Percentiles rank a stretch among this genome's conserved stretches.
These are phyloP conservation scores for Drusus annulatus DNA, from an alignment of 1,140 invertebrate genomes.

Conservation along the genomic window DNA sequence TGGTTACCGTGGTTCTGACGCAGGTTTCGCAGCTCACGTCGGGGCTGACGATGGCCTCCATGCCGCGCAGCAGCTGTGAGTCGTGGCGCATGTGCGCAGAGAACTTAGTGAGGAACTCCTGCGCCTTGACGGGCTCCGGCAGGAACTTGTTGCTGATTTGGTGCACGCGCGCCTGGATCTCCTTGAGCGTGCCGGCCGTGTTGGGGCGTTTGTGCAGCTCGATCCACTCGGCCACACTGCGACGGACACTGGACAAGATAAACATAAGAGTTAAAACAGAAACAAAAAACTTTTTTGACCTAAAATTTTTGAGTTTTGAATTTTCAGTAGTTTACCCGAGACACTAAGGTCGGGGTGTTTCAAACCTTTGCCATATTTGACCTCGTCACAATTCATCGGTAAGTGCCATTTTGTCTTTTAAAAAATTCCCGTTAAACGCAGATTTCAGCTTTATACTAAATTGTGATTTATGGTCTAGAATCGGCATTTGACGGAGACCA, in stretches of 20 bases:
- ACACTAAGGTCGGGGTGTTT: too few species aligned
- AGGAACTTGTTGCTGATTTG: conserved; percentile 78
- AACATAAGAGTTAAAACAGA: not conserved
- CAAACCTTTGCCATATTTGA: too few species aligned
- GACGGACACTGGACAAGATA: conserved; percentile 76
- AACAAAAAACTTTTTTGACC: too few species aligned
- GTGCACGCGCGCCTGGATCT: conserved; percentile 72
- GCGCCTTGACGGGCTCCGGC: conserved; percentile 94
- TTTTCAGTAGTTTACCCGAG: too few species aligned
- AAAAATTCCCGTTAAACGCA: too few species aligned
- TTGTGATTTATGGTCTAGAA: too few species aligned
- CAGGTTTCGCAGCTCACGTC: conserved; percentile 93
- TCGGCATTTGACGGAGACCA: too few species aligned
- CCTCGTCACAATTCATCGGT: too few species aligned
- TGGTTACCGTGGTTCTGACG: conserved; percentile 80
- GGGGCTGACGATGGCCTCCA: conserved; percentile 89
- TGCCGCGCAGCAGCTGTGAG: conserved; percentile 81
- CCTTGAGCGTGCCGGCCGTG: conserved; percentile 77
- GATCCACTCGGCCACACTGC: conserved; percentile 88
- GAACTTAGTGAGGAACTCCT: conserved; percentile 93
- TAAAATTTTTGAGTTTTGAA: too few species aligned
- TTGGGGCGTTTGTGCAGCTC: conserved; percentile 82
- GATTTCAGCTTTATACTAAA: too few species aligned
- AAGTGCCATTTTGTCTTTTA: too few species aligned
- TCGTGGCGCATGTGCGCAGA: conserved; percentile 87